Percentiles rank a stretch among this genome's conserved stretches.
Evolutionary conservation across 2,888 invertebrate species (phyloP).

Genomic region (Penaeus monodon): DNA sequence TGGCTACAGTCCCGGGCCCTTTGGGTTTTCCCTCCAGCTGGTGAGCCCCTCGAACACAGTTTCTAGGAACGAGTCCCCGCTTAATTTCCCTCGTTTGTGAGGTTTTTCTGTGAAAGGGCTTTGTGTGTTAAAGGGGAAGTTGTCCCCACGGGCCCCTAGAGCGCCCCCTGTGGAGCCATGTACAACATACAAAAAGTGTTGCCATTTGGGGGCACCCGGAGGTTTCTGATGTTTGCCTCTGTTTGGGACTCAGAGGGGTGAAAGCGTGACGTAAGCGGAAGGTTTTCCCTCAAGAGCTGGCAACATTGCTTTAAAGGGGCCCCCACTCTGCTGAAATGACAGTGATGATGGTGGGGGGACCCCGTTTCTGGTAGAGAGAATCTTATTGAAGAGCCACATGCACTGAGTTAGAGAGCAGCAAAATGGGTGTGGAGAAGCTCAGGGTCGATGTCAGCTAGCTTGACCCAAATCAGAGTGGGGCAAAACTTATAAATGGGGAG

Average conservation of each 20-base stretch:
- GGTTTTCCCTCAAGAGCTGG: conserved; percentile 53
- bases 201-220: conserved; percentile 85
- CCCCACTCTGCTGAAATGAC: conserved; percentile 71
- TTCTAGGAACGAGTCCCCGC: conserved; percentile 84
- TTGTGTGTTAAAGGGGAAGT: conserved; percentile 78
- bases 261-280: conserved; percentile 85
- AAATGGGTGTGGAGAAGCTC: conserved; percentile 85
- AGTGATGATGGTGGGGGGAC: conserved; percentile 71
- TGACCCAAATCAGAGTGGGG: conserved; percentile 78
- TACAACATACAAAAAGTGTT: conserved; percentile 81
- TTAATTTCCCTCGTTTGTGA: conserved; percentile 73
- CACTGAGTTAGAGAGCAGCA: conserved; percentile 83
- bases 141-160: conserved; percentile 80
- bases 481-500: conserved; percentile 76
- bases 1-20: conserved; percentile 86
- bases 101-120: conserved; percentile 66
- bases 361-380: conserved; percentile 71
- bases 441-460: conserved; percentile 72
- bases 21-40: conserved; percentile 83
- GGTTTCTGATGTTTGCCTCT: conserved; percentile 83
- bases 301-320: conserved; percentile 53
- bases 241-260: conserved; percentile 85
- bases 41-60: conserved; percentile 83
- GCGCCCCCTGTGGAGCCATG: conserved; percentile 81
- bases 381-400: conserved; percentile 73